These are phyloP conservation scores for Bugulina stolonifera DNA, from an alignment of 2,888 invertebrate genomes.

Conservation along the genomic window DNA sequence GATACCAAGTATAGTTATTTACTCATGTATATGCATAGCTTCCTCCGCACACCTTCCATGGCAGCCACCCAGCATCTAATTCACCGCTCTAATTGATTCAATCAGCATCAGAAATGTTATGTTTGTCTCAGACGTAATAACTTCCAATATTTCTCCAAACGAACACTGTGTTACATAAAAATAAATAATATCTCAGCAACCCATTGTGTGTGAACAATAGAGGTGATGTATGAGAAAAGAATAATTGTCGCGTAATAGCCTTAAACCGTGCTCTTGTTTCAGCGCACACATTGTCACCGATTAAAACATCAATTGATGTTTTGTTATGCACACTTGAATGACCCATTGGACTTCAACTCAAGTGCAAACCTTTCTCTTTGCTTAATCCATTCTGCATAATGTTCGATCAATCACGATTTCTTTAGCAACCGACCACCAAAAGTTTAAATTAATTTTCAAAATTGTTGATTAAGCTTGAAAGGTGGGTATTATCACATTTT, in stretches of 20 bases:
- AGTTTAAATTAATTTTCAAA: neutral
- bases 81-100: too few species aligned
- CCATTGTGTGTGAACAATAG: neutral
- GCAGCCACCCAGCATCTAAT: too few species aligned
- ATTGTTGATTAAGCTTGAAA: neutral
- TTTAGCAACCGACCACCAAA: neutral
- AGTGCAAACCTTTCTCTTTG: neutral
- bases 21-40: too few species aligned
- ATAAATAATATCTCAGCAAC: neutral
- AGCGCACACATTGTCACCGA: conserved; percentile 24
- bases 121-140: too few species aligned
- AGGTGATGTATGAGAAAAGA: neutral
- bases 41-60: too few species aligned
- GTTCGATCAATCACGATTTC: neutral
- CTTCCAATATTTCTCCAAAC: too few species aligned
- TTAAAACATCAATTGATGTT: too few species aligned
- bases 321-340: neutral
- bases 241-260: neutral
- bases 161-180: neutral
- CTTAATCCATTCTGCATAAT: neutral
- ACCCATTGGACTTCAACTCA: too few species aligned
- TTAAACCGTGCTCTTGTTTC: neutral
- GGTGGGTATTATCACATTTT: too few species aligned
- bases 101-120: too few species aligned
- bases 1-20: too few species aligned